Conservation (phyloP, 2,888 invertebrate species). For the Hirtodrosophila cameraria region DNA sequence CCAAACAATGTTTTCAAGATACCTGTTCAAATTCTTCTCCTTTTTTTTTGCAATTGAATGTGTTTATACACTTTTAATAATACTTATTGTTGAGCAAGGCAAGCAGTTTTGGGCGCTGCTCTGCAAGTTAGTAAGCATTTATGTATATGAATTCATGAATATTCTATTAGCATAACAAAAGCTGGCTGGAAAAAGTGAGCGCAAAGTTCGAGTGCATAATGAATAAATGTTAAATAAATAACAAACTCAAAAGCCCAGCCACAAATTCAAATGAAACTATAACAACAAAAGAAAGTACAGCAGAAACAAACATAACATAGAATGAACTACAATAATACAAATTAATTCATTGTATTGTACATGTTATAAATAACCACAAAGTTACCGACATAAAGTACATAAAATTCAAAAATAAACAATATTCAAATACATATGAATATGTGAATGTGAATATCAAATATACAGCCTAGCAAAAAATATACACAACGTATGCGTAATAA, state of each 20-base stretch:
- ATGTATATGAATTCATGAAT: conserved; percentile 62
- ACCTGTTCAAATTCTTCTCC: too few relatives aligned
- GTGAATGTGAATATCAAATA: conserved; percentile 65
- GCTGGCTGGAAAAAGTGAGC: conserved; percentile 38
- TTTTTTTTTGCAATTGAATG: too few relatives aligned
- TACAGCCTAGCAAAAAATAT: conserved; percentile 73
- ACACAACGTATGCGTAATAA: conserved; percentile 71
- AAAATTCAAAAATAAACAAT: conserved; percentile 40
- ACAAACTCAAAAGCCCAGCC: conserved; percentile 30
- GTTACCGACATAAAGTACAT: conserved; percentile 54
- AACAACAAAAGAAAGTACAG: conserved; percentile 10
- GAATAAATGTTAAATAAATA: conserved; percentile 74
- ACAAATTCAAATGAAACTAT: conserved; percentile 19
- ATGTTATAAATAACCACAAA: conserved; percentile 77
- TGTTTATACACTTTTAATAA: too few relatives aligned
- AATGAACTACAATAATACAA: conserved; percentile 57
- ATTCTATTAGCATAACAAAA: conserved; percentile 63
- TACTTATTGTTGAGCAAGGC: too few relatives aligned
- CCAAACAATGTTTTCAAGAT: too few relatives aligned
- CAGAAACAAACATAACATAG: conserved; percentile 28
- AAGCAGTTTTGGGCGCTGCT: neutral
- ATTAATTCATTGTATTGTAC: conserved; percentile 69
- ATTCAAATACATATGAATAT: conserved; percentile 47
- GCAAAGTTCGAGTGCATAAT: conserved; percentile 61
- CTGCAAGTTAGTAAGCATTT: conserved; percentile 19